Percentiles rank a stretch among this genome's conserved stretches.
Evolutionary conservation across 2,888 invertebrate species (phyloP).

Genomic region (Drosophila ustulata): DNA sequence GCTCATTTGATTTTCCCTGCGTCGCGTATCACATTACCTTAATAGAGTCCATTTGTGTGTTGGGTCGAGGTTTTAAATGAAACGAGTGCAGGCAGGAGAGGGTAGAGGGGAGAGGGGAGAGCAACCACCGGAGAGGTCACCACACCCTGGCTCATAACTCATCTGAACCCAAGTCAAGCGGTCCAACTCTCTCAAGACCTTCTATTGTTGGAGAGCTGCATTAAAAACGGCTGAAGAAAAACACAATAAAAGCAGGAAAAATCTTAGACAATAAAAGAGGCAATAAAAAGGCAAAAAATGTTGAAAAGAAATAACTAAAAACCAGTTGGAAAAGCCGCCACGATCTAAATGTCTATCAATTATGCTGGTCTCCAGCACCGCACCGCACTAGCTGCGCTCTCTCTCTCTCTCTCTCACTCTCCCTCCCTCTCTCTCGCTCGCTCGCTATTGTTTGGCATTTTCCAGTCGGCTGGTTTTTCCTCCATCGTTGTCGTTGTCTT

Average conservation of each 20-base stretch:
- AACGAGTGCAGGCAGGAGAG: slow-evolving; percentile 4
- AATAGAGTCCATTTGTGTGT: slow-evolving; percentile 57
- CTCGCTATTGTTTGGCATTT: slow-evolving; percentile 59
- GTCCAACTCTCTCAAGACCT: slow-evolving; percentile 51
- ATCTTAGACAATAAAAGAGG: slow-evolving; percentile 58
- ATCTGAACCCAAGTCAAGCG: slow-evolving; percentile 35
- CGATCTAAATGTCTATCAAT: slow-evolving; percentile 60
- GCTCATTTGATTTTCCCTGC: slow-evolving; percentile 56
- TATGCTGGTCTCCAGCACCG: slow-evolving; percentile 46
- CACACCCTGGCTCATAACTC: slow-evolving; percentile 65
- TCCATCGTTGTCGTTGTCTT: background rate
- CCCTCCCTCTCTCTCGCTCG: background rate
- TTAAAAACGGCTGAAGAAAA: slow-evolving; percentile 20
- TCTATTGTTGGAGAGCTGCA: slow-evolving; percentile 60
- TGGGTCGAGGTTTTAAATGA: slow-evolving; percentile 33
- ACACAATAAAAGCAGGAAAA: slow-evolving; percentile 55
- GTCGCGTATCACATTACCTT: slow-evolving; percentile 63
- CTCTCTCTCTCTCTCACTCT: background rate
- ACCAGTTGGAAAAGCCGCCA: slow-evolving; percentile 63
- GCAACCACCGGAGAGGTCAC: slow-evolving; percentile 66
- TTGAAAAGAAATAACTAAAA: slow-evolving; percentile 45
- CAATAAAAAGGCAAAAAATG: slow-evolving; percentile 60
- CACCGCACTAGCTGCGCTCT: slow-evolving; percentile 4
- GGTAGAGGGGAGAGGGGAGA: background rate
- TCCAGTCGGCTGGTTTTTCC: slow-evolving; percentile 52